These are phyloP conservation scores for Monoplex corrugatus DNA, from an alignment of 2,888 invertebrate genomes.

Conservation along the genomic window DNA sequence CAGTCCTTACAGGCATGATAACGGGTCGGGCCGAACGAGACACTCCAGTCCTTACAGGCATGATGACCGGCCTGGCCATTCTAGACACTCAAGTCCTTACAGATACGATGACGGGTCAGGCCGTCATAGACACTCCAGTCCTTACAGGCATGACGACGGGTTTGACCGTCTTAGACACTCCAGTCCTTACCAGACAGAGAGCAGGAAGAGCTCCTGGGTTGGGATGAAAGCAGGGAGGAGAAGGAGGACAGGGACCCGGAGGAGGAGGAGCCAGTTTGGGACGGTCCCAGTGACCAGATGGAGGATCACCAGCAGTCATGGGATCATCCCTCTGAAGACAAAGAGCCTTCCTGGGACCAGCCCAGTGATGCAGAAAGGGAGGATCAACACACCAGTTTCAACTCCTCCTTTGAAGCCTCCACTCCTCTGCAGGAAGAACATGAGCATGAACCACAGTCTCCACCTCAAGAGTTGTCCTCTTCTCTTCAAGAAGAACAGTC, in stretches of 20 bases:
- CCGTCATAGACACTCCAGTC: too few species aligned
- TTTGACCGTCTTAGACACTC: too few species aligned
- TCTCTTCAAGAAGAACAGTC: not conserved
- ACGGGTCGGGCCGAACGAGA: too few species aligned
- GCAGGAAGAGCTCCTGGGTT: too few species aligned
- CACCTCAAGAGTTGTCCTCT: not conserved
- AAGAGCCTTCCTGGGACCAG: constrained; percentile 58
- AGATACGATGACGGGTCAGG: not conserved
- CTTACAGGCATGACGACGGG: too few species aligned
- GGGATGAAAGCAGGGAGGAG: too few species aligned
- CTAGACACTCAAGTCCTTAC: too few species aligned
- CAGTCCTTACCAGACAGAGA: too few species aligned
- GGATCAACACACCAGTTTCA: constrained; percentile 34
- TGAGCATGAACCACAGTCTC: not conserved
- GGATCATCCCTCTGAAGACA: not conserved
- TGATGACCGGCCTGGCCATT: too few species aligned
- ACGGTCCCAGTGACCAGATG: not conserved
- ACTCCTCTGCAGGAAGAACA: not conserved
- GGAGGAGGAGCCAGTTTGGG: not conserved
- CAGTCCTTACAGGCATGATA: too few species aligned
- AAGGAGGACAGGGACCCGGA: too few species aligned
- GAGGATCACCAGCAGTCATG: not conserved
- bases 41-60: too few species aligned
- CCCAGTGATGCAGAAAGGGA: not conserved
- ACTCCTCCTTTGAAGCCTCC: constrained; percentile 38